These are phyloP conservation scores for Cheilosia scutellata DNA, from an alignment of 2,888 invertebrate genomes.

Conservation along the genomic window DNA sequence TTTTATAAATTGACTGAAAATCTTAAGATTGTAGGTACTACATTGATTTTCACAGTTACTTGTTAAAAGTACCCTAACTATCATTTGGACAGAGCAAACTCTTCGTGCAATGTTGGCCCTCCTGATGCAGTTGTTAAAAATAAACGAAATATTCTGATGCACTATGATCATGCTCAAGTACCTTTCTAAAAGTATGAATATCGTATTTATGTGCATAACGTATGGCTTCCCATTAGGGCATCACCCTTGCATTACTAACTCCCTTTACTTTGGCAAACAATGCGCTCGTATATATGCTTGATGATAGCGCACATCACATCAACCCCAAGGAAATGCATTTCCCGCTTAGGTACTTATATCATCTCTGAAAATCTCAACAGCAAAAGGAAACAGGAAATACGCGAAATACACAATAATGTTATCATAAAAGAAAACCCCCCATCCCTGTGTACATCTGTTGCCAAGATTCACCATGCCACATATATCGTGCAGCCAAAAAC, in stretches of 20 bases:
- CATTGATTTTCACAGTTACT: no score
- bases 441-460: conserved; percentile 41
- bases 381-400: conserved; percentile 63
- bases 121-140: neutral
- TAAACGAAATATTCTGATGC: neutral
- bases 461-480: conserved; percentile 47
- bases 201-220: neutral
- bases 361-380: conserved; percentile 61
- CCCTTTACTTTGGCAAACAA: conserved; percentile 26
- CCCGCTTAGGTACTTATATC: conserved; percentile 33
- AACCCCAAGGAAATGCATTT: conserved; percentile 65
- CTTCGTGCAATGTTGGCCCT: neutral
- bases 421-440: conserved; percentile 51
- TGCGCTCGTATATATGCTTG: conserved; percentile 20
- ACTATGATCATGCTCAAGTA: conserved; percentile 25
- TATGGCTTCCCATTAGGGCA: conserved; percentile 20
- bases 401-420: conserved; percentile 68
- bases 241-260: conserved; percentile 4
- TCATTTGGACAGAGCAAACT: no score
- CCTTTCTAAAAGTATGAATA: conserved; percentile 4
- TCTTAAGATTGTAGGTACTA: no score
- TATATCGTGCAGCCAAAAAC: conserved; percentile 49
- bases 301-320: conserved; percentile 21
- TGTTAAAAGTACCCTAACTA: no score
- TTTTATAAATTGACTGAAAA: no score